A percentile compares a stretch with the other conserved stretches of the same genome.
These are phyloP conservation scores for Hypomecis punctinalis DNA, from an alignment of 2,888 invertebrate species.

Conservation along the genomic window DNA sequence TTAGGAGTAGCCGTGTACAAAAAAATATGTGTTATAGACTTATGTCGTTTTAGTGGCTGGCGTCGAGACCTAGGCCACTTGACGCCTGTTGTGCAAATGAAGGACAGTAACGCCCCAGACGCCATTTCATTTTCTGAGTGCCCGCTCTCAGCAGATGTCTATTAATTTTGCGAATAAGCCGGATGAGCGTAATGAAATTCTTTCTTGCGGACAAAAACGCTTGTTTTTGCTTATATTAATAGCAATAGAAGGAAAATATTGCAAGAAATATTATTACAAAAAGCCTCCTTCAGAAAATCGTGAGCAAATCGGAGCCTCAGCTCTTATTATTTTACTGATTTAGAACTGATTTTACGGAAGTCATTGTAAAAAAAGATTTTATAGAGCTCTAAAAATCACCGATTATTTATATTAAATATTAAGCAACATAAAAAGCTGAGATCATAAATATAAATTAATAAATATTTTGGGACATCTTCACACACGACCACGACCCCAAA, in stretches of 20 bases:
- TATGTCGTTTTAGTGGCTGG: too few species aligned
- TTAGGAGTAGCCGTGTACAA: too few species aligned
- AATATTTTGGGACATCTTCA: too few species aligned
- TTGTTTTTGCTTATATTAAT: constrained; percentile 32
- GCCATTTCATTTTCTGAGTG: constrained; percentile 29
- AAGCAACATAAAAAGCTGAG: too few species aligned
- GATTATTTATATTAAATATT: too few species aligned
- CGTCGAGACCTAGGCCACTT: constrained; percentile 43
- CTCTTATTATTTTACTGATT: constrained; percentile 31
- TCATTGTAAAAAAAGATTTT: too few species aligned
- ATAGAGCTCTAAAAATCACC: too few species aligned
- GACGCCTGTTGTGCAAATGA: constrained; percentile 47
- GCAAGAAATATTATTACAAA: constrained; percentile 18
- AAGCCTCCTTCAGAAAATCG: background rate
- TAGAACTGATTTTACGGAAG: too few species aligned
- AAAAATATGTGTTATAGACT: too few species aligned
- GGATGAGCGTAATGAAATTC: constrained; percentile 37
- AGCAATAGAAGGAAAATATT: constrained; percentile 26
- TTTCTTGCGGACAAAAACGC: constrained; percentile 22
- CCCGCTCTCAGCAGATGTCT: constrained; percentile 25
- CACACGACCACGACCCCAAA: too few species aligned
- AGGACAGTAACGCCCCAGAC: constrained; percentile 26
- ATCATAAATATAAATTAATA: too few species aligned
- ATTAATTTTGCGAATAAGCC: constrained; percentile 36
- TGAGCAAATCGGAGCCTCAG: constrained; percentile 6